Evolutionary conservation across 2,797 vertebrate species (phyloP).

Genomic region (Mormyrus hasselquistii): DNA sequence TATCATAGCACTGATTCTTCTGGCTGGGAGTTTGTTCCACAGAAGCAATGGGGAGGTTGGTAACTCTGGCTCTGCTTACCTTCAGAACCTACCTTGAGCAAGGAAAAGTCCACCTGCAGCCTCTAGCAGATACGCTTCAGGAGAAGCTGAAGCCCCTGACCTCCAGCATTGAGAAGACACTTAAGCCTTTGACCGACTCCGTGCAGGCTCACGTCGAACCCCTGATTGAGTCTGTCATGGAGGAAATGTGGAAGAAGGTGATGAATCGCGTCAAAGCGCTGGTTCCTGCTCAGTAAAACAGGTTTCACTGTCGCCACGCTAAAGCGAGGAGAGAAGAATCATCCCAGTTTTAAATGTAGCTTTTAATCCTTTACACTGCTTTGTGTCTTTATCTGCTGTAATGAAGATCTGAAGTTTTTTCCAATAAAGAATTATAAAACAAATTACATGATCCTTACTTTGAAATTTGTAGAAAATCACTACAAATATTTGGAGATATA

Average conservation of each 20-base stretch:
- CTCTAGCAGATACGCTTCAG: conserved; percentile 50
- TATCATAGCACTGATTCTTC: background rate
- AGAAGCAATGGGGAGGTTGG: background rate
- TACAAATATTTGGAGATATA: background rate
- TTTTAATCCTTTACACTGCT: background rate
- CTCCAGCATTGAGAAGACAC: conserved; percentile 34
- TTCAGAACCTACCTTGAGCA: conserved; percentile 51
- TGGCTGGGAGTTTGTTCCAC: background rate
- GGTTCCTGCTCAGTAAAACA: conserved; percentile 45
- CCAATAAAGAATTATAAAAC: background rate
- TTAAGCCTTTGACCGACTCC: conserved; percentile 36
- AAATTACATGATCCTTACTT: background rate
- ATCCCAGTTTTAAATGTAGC: background rate
- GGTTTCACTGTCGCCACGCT: background rate
- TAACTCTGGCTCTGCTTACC: background rate
- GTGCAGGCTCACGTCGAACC: conserved; percentile 37
- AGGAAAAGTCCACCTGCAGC: conserved; percentile 46
- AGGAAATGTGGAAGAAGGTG: conserved; percentile 47
- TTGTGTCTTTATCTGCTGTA: conserved; percentile 16
- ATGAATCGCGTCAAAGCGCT: conserved; percentile 50
- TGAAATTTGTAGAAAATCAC: background rate
- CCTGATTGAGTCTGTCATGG: conserved; percentile 28
- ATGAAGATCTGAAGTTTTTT: conserved; percentile 1
- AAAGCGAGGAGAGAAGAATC: background rate
- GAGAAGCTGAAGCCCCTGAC: conserved; percentile 37